Evolutionary conservation across 1,140 invertebrate species (phyloP), one percentile per base, ranked within the genome.

Genomic region (Ips nitidus): DNA sequence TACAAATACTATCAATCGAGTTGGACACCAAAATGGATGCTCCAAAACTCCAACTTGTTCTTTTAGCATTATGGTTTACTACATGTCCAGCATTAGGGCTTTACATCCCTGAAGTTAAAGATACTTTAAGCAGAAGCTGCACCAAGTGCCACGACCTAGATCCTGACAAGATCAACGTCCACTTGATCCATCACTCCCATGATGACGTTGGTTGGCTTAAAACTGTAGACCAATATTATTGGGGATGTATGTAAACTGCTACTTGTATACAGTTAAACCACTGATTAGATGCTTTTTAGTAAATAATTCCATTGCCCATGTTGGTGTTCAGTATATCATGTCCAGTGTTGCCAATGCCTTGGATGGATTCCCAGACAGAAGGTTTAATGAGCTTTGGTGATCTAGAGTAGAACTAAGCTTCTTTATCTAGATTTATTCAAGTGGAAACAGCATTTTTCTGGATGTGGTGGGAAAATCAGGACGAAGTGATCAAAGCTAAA

Each of bases 191-290:
- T 2, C 87, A 88, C 73, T 85, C 86, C 1, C 92, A 94, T 79
- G 90, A 92, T 83, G 92, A 94, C 81, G 90, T 92, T 0, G 92
- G 92, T 1, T 94, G 92, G 92, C 81, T 93, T 36, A 92, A 92
- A 82, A 94, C 91, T 1, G 88, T 91, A 36, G 92, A 94, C 78
- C 87, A 94, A 77, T 94, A 94, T 78, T 94, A 87, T 76, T 90
- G 87, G 78, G 90, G 90, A 80, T 83, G 87, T 87, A 80, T 83
- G 82, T 71, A 63, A 22, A 22, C 22, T 22, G 0, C 22, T 22
- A 22, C 22, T 22, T 22, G 22, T 22, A 22, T 22, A 22, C 22
- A 22, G 22, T 22, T 22, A 22, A 22, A 22, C 22, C 22, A 22
- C 22, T 22, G 0, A 22, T 22, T 22, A 22, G 22, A 22, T 22